Base-by-base conservation (phyloP, 2,888 invertebrate species). In the Halocaridina rubra region DNA sequence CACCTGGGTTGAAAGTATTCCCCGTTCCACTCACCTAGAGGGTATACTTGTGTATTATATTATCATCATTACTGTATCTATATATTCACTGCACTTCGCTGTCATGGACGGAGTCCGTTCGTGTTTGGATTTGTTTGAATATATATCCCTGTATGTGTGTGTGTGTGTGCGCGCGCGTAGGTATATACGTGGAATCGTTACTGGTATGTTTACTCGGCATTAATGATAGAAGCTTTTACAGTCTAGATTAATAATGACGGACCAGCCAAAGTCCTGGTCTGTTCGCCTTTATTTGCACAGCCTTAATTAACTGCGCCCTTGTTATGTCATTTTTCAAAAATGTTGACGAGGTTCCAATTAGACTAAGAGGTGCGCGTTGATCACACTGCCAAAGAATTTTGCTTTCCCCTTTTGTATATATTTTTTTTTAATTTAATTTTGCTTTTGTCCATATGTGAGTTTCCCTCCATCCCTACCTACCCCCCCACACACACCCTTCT, bases 281-380 rank as follows among this genome's bases (percentile, higher is more conserved):
- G 81, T 57, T 74, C 59, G 81, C 81, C 86, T 64, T 67, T 86
- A 86, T 86, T 86, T 86, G 86, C 81, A 24, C 61, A 53, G 79
- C 74, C 86, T 86, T 86, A 86, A 86, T 86, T 86, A 86, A 86
- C 86, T 86, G 72, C 61, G 79, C 81, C 77, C 86, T 86, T 86
- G 81, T 86, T 86, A 84, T 86, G 86, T 84, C 32, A 86, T 84
- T 86, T 85, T 78, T 81, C 76, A 80, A 80, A 84, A 84, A 84
- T 76, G 80, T 78, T 86, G 81, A 86, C 86, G 86, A 81, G 81
- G 75, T 81, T 86, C 86, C 86, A 86, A 86, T 86, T 86, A 86
- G 76, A 84, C 84, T 84, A 84, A 84, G 84, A 78, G 84, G 57
- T 64, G 84, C 61, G 71, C 84, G 78, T 77, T 84, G 78, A 84